Evolutionary conservation across 2,888 invertebrate genomes (phyloP), one percentile per base, ranked within the genome.

Genomic region (Erannis defoliaria): DNA sequence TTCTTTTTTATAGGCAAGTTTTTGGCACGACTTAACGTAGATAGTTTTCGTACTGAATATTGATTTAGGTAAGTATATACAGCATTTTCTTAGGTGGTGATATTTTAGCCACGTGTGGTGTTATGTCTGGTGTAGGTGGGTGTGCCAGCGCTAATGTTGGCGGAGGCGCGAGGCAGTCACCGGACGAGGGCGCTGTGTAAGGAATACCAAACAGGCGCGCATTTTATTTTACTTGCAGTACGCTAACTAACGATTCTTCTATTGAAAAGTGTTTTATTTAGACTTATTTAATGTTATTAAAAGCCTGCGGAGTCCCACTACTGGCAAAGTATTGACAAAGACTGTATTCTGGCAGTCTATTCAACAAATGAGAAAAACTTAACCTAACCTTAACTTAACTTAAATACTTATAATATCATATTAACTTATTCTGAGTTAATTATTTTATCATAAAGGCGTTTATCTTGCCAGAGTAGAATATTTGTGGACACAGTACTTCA

Each of bases 161-260:
- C 46, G 76, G 71, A 80, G 80, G 77, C 77, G 75, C 71, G 74
- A 73, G 76, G 76, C 76, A 76, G 79, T 73, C 77, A 74, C 74
- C 74, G 78, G 76, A 73, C 80, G 78, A 69, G 37, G 70, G 23
- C 50, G 64, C 61, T 78, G 81, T 77, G 81, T 46, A 53, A 72
- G 67, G 90, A 84, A 90, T 90, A 89, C 82, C 85, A 90, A 91
- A 76, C 85, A 86, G 86, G 55, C 57, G 19, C 12, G 12, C 31
- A n/a, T n/a, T n/a, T n/a, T n/a, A n/a, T 29, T 31, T 12, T 55
- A 33, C 33, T n/a, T 9, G 14, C 62, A 62, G 56, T 62, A 31
- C 26, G 26, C 26, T 26, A 26, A 26, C 29, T 51, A 35, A 56
- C 51, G 55, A 31, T 61, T 51, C 31, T 18, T 21, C 12, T 21